Base-by-base conservation (phyloP, 2,888 invertebrate genomes). In the Nemotelus nigrinus region DNA sequence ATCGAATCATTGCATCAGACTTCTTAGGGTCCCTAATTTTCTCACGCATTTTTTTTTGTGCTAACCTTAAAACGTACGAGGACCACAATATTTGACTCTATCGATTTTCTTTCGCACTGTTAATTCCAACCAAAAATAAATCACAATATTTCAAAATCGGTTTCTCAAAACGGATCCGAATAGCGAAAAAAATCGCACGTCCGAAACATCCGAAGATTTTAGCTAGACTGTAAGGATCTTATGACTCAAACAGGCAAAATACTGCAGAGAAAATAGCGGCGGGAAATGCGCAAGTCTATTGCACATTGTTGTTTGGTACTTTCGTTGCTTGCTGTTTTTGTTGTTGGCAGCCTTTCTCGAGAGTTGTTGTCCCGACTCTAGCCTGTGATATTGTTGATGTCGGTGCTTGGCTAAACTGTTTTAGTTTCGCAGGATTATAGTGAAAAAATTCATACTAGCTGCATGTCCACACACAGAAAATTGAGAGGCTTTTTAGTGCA, bases 241-340 rank as follows among this genome's bases (percentile, higher is more conserved):
- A 77, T 77, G 77, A 77, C 63, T 77, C 77, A 77, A 70, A 50
- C 76, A 68, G 77, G 67, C 77, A 77, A 77, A 77, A 77, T 77
- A 77, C 77, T 77, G 77, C 77, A 77, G 77, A 77, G 60, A 70
- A 70, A 70, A 58, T 60, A 70, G 57, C 57, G 53, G 48, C 74
- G 47, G 48, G 63, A 77, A 60, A 50, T 77, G 77, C 77, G 77
- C 77, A 70, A 45, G 67, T 65, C 57, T 39, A n/a, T 68, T 76
- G 76, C 76, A 76, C 63, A 76, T 76, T 76, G 53, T 74, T 74
- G 63, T 74, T 74, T 74, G 68, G 48, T 72, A 48, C 47, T 72
- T 45, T 72, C 47, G 72, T 58, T 71, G 41, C 25, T 47, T 39
- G 41, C 43, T 2, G 7, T 1, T 41, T 25, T 63, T 63, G 41